Evolutionary conservation across 2,797 vertebrate genomes (phyloP).

Genomic region (Bufotes viridis): DNA sequence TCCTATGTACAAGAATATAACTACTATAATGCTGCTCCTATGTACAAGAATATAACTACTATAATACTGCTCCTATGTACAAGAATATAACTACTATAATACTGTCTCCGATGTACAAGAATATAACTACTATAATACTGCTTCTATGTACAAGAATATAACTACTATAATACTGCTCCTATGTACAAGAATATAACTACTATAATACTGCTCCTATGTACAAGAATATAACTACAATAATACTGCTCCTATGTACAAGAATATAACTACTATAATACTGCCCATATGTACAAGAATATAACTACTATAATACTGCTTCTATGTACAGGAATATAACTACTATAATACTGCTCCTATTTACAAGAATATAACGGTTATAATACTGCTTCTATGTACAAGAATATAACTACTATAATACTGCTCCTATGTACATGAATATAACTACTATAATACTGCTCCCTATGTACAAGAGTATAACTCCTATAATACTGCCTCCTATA

Average conservation of each 20-base stretch:
- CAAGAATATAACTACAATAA: slow-evolving; percentile 17
- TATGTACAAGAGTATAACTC: not conserved
- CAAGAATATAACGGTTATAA: not conserved
- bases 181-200: not conserved
- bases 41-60: not conserved
- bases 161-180: no score
- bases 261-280: not conserved
- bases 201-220: slow-evolving; percentile 8
- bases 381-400: no score
- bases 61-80: not conserved
- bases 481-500: not conserved
- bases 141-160: no score
- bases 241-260: not conserved
- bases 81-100: slow-evolving; percentile 14
- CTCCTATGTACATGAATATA: not conserved
- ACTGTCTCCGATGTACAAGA: not conserved
- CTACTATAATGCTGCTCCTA: not conserved
- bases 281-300: no score
- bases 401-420: no score
- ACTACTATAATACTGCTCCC: not conserved
- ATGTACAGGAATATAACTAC: not conserved
- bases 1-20: not conserved
- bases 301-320: not conserved
- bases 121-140: slow-evolving; percentile 6
- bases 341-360: not conserved